Evolutionary conservation across 2,888 invertebrate species (phyloP), one percentile per base, ranked within the genome.

Genomic region (Hypselothyrea guttata): DNA sequence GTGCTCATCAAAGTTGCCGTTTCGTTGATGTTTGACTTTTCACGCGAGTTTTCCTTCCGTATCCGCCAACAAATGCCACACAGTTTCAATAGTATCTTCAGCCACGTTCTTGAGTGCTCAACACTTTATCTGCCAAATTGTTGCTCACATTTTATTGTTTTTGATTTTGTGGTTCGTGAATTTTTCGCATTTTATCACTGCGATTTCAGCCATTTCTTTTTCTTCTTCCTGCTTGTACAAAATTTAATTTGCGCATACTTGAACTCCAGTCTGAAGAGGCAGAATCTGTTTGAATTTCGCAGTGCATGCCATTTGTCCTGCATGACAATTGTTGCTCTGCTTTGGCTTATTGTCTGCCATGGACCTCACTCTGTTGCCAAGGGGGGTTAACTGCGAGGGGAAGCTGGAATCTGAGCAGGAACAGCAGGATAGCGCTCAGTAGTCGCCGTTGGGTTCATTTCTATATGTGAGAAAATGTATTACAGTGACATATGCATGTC

Each of bases 181-280:
- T 7, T 30, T 53, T 38, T 18, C 30, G 27, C 31, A 58, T 42
- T 47, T 30, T 13, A 18, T 12, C 4, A 4, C n/a, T 13, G 12
- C 31, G 31, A 9, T 8, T 7, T 41, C 4, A n/a, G n/a, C 13
- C 18, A 28, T 16, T 31, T 35, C 31, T 45, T 31, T 30, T 8
- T 37, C 30, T 47, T 33, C 28, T 13, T 13, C 13, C 5, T 37
- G 13, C 15, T 46, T 30, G 45, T 58, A 42, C 48, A n/a, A 66
- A 75, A 71, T 75, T 67, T 75, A 52, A 77, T 75, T 78, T 81
- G 38, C 48, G 12, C 69, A 78, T 78, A 58, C 67, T 55, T 49
- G 48, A 16, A 30, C 16, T 48, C 13, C 48, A 30, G 22, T 4
- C 22, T 22, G 38, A 38, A 35, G 28, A 44, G 47, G 44, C n/a